phyloP scores from a whole-genome alignment of 2,888 invertebrate genomes.

The Drosophila sordidula region DNA sequence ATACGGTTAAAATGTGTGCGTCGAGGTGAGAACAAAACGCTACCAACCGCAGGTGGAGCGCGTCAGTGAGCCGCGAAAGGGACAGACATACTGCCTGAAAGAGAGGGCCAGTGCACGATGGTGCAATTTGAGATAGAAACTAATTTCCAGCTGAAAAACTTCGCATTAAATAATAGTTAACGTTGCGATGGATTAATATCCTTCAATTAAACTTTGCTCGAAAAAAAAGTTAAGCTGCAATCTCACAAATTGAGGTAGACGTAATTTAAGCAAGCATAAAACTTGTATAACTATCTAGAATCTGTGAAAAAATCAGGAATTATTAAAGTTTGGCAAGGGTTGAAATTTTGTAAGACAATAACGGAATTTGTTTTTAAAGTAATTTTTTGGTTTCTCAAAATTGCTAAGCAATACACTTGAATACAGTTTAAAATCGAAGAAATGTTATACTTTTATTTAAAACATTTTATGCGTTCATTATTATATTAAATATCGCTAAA shows the following conservation, averaged over 20 bases:
- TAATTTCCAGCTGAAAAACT: conserved; percentile 1
- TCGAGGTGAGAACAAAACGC: conserved; percentile 73
- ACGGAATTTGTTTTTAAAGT: too few species aligned
- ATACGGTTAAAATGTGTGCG: conserved; percentile 56
- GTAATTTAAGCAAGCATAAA: not conserved
- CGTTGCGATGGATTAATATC: not conserved
- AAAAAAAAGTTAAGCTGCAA: not conserved
- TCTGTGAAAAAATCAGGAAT: not conserved
- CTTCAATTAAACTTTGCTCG: not conserved
- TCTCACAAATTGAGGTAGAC: not conserved
- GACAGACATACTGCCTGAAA: not conserved
- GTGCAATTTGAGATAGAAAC: conserved; percentile 10
- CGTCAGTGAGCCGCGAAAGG: conserved; percentile 22
- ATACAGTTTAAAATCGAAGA: too few species aligned
- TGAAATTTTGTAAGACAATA: too few species aligned
- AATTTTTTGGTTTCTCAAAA: too few species aligned
- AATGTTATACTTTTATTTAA: too few species aligned
- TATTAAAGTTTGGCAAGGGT: not conserved
- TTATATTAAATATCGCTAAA: too few species aligned
- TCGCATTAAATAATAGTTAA: not conserved
- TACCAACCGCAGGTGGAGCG: conserved; percentile 61
- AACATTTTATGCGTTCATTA: too few species aligned
- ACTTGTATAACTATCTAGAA: too few species aligned
- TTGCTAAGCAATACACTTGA: too few species aligned
- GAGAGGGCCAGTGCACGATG: not conserved